A percentile compares a stretch with the other conserved stretches of the same genome.
Conservation (phyloP, 37 sponge, comb jelly and placozoan genomes). For the Halisarca cf. caerulea region DNA sequence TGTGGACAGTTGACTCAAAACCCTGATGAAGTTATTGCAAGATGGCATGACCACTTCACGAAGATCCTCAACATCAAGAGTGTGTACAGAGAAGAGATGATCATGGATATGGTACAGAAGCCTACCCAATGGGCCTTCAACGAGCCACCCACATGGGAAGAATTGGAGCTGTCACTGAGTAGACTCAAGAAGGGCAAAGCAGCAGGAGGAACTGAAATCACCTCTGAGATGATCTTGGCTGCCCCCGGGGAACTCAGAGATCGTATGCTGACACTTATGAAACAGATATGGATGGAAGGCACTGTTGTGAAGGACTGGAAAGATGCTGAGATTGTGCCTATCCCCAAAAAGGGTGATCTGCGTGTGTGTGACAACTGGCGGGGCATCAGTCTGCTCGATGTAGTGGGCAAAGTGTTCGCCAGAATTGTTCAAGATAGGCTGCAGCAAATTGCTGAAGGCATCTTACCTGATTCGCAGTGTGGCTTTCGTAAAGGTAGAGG, state of each 20-base stretch:
- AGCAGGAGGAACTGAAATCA: conserved; percentile 27
- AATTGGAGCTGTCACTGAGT: not conserved
- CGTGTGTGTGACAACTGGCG: conserved; percentile 4
- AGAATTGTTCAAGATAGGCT: not conserved
- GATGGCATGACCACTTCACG: conserved; percentile 29
- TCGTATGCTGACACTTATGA: not conserved
- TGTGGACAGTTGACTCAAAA: not conserved
- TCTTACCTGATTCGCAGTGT: conserved; percentile 26
- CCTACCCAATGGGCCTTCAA: conserved; percentile 7
- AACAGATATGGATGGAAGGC: conserved; percentile 14
- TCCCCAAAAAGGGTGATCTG: conserved; percentile 3
- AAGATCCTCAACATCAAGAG: conserved; percentile 1
- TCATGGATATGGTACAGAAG: not conserved
- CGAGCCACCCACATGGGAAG: conserved; percentile 32
- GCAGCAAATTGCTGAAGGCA: too few species aligned
- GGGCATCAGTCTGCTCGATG: conserved; percentile 17
- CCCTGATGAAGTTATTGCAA: not conserved
- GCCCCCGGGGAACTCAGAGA: not conserved
- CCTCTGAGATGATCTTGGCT: conserved; percentile 17
- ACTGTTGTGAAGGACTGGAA: conserved; percentile 13
- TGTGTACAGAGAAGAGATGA: not conserved
- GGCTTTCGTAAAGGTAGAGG: not conserved
- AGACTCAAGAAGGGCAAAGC: conserved; percentile 45
- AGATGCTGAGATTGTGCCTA: conserved; percentile 9
- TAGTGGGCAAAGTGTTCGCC: not conserved